Evolutionary conservation across 2,888 invertebrate genomes (phyloP).

Genomic region (Rhagophthalmus giganteus): DNA sequence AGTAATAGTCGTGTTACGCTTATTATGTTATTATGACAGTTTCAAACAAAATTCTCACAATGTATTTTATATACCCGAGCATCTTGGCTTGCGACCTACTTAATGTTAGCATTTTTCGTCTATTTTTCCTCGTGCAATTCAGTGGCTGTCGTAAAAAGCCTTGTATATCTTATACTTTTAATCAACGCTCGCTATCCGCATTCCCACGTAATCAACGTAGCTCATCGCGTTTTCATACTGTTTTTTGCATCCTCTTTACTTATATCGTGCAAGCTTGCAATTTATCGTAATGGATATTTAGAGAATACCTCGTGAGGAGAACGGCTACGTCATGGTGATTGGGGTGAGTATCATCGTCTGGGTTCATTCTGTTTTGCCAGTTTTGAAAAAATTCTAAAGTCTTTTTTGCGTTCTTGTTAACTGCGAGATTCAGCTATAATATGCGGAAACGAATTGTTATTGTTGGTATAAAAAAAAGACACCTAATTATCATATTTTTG

Average conservation of each 20-base stretch:
- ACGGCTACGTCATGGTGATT: slow-evolving; percentile 64
- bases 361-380: slow-evolving; percentile 61
- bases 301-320: slow-evolving; percentile 58
- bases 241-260: slow-evolving; percentile 23
- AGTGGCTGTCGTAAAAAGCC: slow-evolving; percentile 28
- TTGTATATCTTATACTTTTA: slow-evolving; percentile 30
- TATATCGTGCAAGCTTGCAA: slow-evolving; percentile 27
- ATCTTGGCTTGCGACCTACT: slow-evolving; percentile 26
- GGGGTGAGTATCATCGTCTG: slow-evolving; percentile 58
- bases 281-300: slow-evolving; percentile 30
- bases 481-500: too few relatives aligned
- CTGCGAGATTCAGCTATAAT: slow-evolving; percentile 49
- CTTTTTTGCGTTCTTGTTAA: slow-evolving; percentile 56
- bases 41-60: too few relatives aligned
- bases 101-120: slow-evolving; percentile 26
- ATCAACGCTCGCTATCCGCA: slow-evolving; percentile 29
- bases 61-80: slow-evolving; percentile 13
- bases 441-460: slow-evolving; percentile 12
- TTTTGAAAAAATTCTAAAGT: slow-evolving; percentile 60
- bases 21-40: too few relatives aligned
- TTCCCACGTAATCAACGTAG: slow-evolving; percentile 30
- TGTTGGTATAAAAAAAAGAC: neutral
- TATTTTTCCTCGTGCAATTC: slow-evolving; percentile 26
- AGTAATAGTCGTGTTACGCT: too few relatives aligned
- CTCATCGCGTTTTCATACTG: slow-evolving; percentile 28